Conservation (phyloP, 2,888 invertebrate genomes). For the Cephus runcator region DNA sequence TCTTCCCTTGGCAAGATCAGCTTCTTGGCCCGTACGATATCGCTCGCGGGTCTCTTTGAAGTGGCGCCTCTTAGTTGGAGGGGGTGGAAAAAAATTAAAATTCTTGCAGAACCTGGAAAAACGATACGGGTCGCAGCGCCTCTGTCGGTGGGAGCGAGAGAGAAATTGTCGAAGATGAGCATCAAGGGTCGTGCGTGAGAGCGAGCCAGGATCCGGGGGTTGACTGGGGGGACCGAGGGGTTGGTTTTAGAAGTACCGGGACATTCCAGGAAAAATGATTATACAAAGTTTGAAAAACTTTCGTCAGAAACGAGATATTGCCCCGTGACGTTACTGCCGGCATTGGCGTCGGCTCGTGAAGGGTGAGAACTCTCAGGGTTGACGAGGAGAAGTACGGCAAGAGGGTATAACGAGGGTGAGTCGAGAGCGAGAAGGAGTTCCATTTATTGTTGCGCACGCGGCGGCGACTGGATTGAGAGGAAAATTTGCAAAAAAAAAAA, state of each 20-base stretch:
- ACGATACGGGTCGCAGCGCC: constrained; percentile 18
- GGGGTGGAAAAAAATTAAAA: constrained; percentile 43
- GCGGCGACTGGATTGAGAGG: background rate
- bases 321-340: constrained; percentile 29
- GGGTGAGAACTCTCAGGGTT: background rate
- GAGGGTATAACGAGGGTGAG: background rate
- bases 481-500: background rate
- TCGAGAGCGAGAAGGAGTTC: background rate
- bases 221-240: constrained; percentile 13
- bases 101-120: constrained; percentile 40
- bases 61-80: background rate
- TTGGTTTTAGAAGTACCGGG: constrained; percentile 34
- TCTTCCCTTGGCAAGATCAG: background rate
- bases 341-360: constrained; percentile 21
- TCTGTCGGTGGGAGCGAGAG: constrained; percentile 37
- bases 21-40: background rate
- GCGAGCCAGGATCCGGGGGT: background rate
- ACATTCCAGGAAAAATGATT: constrained; percentile 58
- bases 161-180: constrained; percentile 52
- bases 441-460: background rate
- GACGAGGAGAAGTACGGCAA: background rate
- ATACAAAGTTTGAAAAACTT: constrained; percentile 56
- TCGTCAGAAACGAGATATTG: constrained; percentile 34
- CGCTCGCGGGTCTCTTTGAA: background rate
- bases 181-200: constrained; percentile 24